These are phyloP conservation scores for Apolygus lucorum DNA, from an alignment of 1,140 invertebrate genomes.

Conservation along the genomic window DNA sequence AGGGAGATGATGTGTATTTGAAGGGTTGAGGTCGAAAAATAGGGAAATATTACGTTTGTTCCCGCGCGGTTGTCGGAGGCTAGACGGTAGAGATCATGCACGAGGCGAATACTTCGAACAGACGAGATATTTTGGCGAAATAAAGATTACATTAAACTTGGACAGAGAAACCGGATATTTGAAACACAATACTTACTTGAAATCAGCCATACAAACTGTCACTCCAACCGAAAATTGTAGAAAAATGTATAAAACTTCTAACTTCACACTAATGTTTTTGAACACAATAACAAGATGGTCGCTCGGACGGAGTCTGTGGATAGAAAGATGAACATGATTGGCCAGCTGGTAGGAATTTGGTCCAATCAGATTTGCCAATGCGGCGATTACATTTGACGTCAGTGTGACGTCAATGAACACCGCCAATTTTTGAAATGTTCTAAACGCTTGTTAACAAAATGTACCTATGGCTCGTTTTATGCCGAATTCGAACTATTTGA, in stretches of 20 bases:
- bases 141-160: too few species aligned
- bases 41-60: conserved; percentile 21
- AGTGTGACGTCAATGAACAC: neutral
- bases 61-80: conserved; percentile 31
- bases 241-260: conserved; percentile 29
- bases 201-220: conserved; percentile 21
- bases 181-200: conserved; percentile 27
- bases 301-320: neutral
- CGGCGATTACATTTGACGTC: neutral
- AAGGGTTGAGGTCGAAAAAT: too few species aligned
- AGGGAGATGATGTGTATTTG: too few species aligned
- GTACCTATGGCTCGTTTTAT: too few species aligned
- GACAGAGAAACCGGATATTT: too few species aligned
- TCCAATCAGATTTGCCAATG: neutral
- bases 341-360: neutral
- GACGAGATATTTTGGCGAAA: too few species aligned
- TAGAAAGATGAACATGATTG: neutral
- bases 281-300: conserved; percentile 34
- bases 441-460: too few species aligned
- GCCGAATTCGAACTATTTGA: too few species aligned
- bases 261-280: conserved; percentile 30
- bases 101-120: too few species aligned
- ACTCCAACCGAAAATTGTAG: conserved; percentile 19
- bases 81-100: conserved; percentile 13
- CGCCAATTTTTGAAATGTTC: neutral